Base-by-base conservation (phyloP, 2,797 vertebrate species). In the Sebastes iracundus region DNA sequence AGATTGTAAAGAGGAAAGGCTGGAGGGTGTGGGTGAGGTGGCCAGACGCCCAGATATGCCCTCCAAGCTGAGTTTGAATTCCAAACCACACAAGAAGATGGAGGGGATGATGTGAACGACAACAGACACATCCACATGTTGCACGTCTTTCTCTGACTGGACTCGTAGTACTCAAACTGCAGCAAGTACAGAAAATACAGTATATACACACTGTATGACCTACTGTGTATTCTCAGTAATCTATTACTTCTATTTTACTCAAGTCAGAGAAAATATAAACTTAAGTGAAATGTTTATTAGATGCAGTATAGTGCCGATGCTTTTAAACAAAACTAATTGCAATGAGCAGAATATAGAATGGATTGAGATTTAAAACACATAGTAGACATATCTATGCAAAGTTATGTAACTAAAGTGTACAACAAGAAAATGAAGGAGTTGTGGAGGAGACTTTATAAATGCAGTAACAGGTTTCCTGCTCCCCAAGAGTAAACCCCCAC, bases 41-140 rank as follows among this genome's bases (percentile, higher is more conserved):
- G 85, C 83, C 79, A 83, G 66, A 28, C 58, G 79, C 88, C 86
- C 84, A 90, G 82, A 89, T 92, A 92, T 91, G 77, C 76, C 88
- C 86, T 90, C 79, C 80, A 80, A 90, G 83, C 70, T 61, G 72
- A 83, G 81, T 90, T 87, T 90, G 83, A 85, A 93, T 89, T 91
- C 76, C 82, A 85, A 91, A 90, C 91, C 91, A 87, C 89, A 92
- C 88, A 92, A 92, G 91, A 91, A 87, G 89, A 87, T 65, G 61
- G 61, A 90, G 77, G 79, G 27, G 75, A 83, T 85, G 86, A 80
- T 77, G 80, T 71, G 75, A 81, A 83, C 60, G 72, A 69, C 55
- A 70, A 89, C 66, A 76, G 71, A 87, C 67, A 79, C 75, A 52
- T 61, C 70, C 67, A 25, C 62, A 75, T 55, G 65, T 35, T 75